Conservation (phyloP, 2,888 invertebrate species). For the Euplexia lucipara region DNA sequence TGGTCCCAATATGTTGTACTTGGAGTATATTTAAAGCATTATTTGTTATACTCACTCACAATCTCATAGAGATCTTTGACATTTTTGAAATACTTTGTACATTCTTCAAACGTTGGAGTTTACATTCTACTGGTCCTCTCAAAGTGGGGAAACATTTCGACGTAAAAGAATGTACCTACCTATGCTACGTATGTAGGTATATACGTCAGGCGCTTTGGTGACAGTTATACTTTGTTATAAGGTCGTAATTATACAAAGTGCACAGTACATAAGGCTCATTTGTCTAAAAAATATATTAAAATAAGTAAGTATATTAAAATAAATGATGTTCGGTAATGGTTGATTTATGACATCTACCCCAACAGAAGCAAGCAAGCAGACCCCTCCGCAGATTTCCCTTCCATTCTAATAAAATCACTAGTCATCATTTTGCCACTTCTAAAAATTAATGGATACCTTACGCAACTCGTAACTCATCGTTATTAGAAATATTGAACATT, state of each 20-base stretch:
- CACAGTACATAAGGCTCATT: slow-evolving; percentile 11
- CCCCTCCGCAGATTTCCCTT: slow-evolving; percentile 22
- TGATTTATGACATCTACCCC: slow-evolving; percentile 50
- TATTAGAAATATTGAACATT: slow-evolving; percentile 56
- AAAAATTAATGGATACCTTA: slow-evolving; percentile 56
- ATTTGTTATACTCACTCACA: slow-evolving; percentile 29
- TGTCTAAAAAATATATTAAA: slow-evolving; percentile 18
- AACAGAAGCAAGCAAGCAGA: slow-evolving; percentile 18
- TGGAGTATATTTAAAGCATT: slow-evolving; percentile 37
- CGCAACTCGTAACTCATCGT: slow-evolving; percentile 51
- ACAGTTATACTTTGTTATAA: not conserved
- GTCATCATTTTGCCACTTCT: slow-evolving; percentile 59
- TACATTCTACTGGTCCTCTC: slow-evolving; percentile 1
- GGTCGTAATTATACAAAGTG: not conserved
- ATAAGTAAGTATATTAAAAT: slow-evolving; percentile 48
- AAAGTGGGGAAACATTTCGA: slow-evolving; percentile 5
- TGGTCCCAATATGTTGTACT: slow-evolving; percentile 50
- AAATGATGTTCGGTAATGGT: slow-evolving; percentile 31
- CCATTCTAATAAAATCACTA: slow-evolving; percentile 46
- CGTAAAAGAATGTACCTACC: not conserved
- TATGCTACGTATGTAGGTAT: no score
- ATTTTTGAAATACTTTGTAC: slow-evolving; percentile 26
- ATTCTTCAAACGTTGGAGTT: slow-evolving; percentile 25
- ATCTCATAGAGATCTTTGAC: slow-evolving; percentile 26
- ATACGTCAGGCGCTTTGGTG: not conserved